Conservation (phyloP, 2,113 vertebrate species). For the Heterotilapia buettikoferi region DNA sequence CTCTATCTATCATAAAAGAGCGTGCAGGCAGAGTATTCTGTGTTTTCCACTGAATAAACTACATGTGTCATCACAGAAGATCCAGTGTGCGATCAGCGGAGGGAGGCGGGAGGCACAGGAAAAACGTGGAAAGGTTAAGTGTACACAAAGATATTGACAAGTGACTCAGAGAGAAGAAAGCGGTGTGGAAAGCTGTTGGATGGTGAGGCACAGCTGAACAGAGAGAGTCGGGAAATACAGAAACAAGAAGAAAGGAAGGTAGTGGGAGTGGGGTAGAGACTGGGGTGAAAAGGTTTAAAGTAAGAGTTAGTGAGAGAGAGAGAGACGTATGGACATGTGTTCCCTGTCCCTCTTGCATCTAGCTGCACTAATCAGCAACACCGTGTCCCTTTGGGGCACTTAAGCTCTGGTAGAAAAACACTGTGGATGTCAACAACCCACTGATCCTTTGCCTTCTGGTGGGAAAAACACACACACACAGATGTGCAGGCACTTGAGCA, state of each 20-base stretch:
- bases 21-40: conserved; percentile 8
- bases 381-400: conserved; percentile 7
- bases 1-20: neutral
- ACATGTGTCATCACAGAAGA: conserved; percentile 52
- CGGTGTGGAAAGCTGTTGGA: conserved; percentile 32
- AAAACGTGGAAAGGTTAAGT: conserved; percentile 61
- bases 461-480: neutral
- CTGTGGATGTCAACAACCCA: conserved; percentile 37
- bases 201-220: conserved; percentile 26
- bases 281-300: neutral
- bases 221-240: neutral
- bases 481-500: neutral
- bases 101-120: conserved; percentile 28
- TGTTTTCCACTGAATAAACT: conserved; percentile 45
- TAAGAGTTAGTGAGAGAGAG: neutral
- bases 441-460: conserved; percentile 25
- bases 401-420: conserved; percentile 37
- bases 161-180: conserved; percentile 64
- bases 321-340: neutral
- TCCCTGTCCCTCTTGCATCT: neutral
- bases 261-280: neutral
- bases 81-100: conserved; percentile 41
- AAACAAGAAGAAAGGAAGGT: neutral
- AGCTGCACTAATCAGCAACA: conserved; percentile 32
- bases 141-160: conserved; percentile 67